Conservation (phyloP, 1,140 invertebrate species). For the Drosophila pectinifera region DNA sequence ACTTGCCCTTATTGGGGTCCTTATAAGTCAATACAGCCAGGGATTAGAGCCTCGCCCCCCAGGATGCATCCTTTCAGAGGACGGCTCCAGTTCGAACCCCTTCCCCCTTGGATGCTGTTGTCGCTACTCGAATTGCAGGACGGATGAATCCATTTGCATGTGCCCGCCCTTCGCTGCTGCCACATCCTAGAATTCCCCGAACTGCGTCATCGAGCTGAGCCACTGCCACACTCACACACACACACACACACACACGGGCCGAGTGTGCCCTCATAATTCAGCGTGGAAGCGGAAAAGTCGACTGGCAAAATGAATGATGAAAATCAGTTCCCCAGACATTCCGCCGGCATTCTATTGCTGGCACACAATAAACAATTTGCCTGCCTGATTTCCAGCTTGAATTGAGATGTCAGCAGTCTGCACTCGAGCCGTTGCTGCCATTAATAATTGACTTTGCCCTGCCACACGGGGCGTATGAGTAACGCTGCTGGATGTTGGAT, state of each 20-base stretch:
- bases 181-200: constrained; percentile 58
- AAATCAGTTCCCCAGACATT: constrained; percentile 73
- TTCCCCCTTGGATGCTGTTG: constrained; percentile 12
- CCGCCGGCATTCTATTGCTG: constrained; percentile 56
- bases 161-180: constrained; percentile 8
- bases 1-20: constrained; percentile 44
- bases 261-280: constrained; percentile 69
- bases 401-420: constrained; percentile 69
- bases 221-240: constrained; percentile 8
- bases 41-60: constrained; percentile 50
- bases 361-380: constrained; percentile 67
- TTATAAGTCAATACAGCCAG: constrained; percentile 9
- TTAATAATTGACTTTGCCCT: constrained; percentile 65
- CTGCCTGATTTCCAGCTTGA: constrained; percentile 53
- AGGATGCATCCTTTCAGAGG: background rate
- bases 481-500: constrained; percentile 55
- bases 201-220: constrained; percentile 55
- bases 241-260: constrained; percentile 5
- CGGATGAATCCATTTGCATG: constrained; percentile 68
- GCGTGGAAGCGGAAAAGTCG: constrained; percentile 58
- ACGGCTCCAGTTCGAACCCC: constrained; percentile 29
- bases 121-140: constrained; percentile 34
- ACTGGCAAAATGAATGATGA: constrained; percentile 72
- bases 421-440: constrained; percentile 48
- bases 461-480: constrained; percentile 65